Evolutionary conservation across 2,797 vertebrate species (phyloP), one percentile per base, ranked within the genome.

Genomic region (Characodon lateralis): DNA sequence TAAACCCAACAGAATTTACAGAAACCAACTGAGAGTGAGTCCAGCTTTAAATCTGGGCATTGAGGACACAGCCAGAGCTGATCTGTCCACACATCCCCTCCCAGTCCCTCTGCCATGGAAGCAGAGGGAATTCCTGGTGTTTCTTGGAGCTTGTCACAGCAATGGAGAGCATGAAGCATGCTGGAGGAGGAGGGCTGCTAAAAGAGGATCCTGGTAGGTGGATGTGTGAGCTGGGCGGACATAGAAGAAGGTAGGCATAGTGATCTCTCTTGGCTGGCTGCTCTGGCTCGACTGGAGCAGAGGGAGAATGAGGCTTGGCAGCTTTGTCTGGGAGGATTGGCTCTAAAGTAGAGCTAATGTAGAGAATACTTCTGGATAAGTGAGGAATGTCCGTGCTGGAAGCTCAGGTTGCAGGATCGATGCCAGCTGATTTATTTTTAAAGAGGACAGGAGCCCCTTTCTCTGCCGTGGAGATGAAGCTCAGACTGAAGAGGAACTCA

Each of bases 291-390:
- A 8, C 78, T 80, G 70, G 75, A 53, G 74, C 65, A 43, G 77
- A 82, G 87, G 8, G 22, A 73, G 81, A 77, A 83, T n/a, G 8
- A 71, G 74, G 73, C 71, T 84, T 89, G 88, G 89, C 88, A 88
- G 74, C 55, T 58, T 51, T 16, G 0, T 6, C 28, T 59, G 79
- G 43, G 71, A 75, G 76, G 87, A 82, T 80, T 82, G 87, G 86
- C 87, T 83, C 75, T 74, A 59, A 88, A 92, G 76, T 83, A 81
- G 77, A 66, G 50, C 76, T 88, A 87, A 90, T 84, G 77, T 74
- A 79, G 83, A 88, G 84, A 87, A 87, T 88, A 79, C 73, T 87
- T 51, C 72, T 70, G 41, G 86, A 80, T 87, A 83, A 89, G 80
- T 78, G 87, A 88, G 78, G 87, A 87, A 82, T 46, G 71, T 90